Percentiles rank a stretch among this genome's conserved stretches.
phyloP scores from a whole-genome alignment of 2,797 vertebrate species.

The Xenops minutus region DNA sequence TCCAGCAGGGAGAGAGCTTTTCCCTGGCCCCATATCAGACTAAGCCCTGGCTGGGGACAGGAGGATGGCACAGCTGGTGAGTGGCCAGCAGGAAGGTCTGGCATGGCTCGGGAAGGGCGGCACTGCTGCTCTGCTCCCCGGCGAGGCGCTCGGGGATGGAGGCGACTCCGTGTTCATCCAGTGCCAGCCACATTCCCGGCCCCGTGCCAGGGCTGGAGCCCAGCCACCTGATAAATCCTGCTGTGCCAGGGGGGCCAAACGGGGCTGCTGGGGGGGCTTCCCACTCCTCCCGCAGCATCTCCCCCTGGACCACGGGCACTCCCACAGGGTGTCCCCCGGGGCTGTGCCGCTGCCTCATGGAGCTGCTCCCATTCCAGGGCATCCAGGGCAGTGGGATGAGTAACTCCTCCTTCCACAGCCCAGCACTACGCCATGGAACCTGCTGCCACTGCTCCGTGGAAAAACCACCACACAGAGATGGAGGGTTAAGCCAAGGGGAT shows the following conservation, averaged over 20 bases:
- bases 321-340: neutral
- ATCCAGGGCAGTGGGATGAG: neutral
- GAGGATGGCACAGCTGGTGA: neutral
- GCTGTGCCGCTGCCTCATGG: neutral
- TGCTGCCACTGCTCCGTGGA: neutral
- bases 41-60: fast-evolving
- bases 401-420: neutral
- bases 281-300: fast-evolving
- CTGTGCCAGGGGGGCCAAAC: neutral
- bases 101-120: neutral
- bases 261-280: neutral
- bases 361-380: neutral
- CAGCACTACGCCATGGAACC: neutral
- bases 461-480: neutral
- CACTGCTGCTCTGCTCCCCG: neutral
- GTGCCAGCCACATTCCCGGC: conserved; percentile 13
- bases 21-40: neutral
- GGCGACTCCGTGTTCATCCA: neutral
- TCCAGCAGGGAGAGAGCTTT: neutral
- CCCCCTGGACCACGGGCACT: no score
- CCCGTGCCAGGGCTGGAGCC: neutral
- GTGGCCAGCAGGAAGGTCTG: conserved; percentile 14
- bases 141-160: neutral
- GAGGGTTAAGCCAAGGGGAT: neutral
- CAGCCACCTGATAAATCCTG: conserved; percentile 19